These are phyloP conservation scores for Erythrocercus mccallii DNA, from an alignment of 2,113 vertebrate genomes.

Conservation along the genomic window DNA sequence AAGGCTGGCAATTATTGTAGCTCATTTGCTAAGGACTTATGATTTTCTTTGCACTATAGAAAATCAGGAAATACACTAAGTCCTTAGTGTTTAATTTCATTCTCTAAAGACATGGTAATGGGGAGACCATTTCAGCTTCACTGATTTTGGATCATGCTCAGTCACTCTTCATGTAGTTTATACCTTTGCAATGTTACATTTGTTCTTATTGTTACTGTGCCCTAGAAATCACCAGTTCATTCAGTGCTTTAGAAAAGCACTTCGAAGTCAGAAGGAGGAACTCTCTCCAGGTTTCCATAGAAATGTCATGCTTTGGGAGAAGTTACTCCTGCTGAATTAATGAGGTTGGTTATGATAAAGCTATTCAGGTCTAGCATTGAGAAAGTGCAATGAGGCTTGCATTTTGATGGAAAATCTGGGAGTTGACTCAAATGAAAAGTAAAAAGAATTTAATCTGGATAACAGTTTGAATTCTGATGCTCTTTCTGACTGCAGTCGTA, in stretches of 20 bases:
- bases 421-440: neutral
- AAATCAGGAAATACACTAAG: neutral
- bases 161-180: neutral
- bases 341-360: conserved; percentile 23
- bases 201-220: neutral
- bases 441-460: neutral
- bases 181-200: neutral
- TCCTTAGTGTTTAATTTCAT: neutral
- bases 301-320: conserved; percentile 3
- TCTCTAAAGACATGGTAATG: neutral
- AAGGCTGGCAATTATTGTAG: neutral
- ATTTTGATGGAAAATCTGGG: conserved; percentile 30
- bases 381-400: neutral
- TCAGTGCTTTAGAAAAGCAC: neutral
- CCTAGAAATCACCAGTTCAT: neutral
- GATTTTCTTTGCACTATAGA: neutral
- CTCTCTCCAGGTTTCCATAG: conserved; percentile 27
- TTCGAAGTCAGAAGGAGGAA: neutral
- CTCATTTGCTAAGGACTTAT: neutral
- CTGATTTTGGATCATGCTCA: neutral
- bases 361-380: neutral
- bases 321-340: conserved; percentile 6
- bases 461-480: neutral
- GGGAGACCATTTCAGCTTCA: neutral
- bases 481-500: neutral